phyloP scores from a whole-genome alignment of 2,888 invertebrate genomes.

The Agrochola lota region DNA sequence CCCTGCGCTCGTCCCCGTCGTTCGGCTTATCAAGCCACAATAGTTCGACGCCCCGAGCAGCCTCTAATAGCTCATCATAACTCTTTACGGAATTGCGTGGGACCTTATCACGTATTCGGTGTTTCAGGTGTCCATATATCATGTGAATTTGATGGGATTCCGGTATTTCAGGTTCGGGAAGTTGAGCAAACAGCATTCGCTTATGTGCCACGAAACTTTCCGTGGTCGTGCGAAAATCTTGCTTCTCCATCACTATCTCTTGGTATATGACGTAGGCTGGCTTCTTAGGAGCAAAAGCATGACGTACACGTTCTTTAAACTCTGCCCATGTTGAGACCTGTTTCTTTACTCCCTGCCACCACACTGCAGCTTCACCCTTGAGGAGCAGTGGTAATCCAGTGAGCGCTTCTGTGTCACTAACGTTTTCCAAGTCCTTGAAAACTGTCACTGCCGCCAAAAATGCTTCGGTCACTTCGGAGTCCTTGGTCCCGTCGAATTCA shows the following conservation, averaged over 20 bases:
- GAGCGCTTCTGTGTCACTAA: constrained; percentile 18
- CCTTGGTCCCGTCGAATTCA: constrained; percentile 22
- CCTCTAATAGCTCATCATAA: no score
- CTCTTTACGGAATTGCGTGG: no score
- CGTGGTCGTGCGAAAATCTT: no score
- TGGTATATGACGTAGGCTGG: constrained; percentile 4
- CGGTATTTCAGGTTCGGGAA: no score
- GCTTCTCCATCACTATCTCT: neutral
- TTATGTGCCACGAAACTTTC: no score
- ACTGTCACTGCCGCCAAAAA: constrained; percentile 18
- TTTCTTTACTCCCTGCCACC: constrained; percentile 21
- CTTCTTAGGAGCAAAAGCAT: constrained; percentile 23
- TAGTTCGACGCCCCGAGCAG: no score
- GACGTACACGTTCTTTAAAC: constrained; percentile 9
- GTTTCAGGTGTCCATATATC: no score
- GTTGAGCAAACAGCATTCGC: no score
- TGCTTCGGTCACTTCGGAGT: constrained; percentile 18
- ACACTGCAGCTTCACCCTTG: constrained; percentile 20
- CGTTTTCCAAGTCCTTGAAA: constrained; percentile 2
- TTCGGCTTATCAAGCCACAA: no score
- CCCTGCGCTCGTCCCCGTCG: no score
- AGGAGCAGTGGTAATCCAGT: constrained; percentile 20
- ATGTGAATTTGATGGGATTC: no score
- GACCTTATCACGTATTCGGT: no score
- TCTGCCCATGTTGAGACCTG: constrained; percentile 9